Percentiles rank a stretch among this genome's conserved stretches.
Evolutionary conservation across 2,113 vertebrate species (phyloP).

Genomic region (Brachyhypopomus occidentalis): DNA sequence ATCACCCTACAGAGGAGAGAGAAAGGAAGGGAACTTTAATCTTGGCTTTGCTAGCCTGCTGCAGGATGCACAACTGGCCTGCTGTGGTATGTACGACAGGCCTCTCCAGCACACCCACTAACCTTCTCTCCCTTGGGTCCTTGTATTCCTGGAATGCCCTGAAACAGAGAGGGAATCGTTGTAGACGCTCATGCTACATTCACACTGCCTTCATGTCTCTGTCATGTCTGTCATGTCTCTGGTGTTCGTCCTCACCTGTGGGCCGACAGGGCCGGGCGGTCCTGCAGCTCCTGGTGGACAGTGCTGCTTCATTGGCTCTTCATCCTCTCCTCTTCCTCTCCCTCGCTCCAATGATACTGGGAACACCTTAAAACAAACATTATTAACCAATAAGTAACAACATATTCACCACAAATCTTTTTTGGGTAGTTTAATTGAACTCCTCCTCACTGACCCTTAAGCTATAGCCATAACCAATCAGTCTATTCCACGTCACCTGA

Average conservation of each 20-base stretch:
- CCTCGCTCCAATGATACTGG: slow-evolving; percentile 20
- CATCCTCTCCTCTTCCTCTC: slow-evolving; percentile 33
- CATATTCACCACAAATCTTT: no score
- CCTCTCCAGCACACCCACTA: background rate
- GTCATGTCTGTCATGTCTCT: no score
- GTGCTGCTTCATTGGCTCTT: slow-evolving; percentile 14
- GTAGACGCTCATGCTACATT: no score
- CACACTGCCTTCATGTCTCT: no score
- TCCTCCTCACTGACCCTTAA: no score
- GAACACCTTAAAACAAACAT: slow-evolving; percentile 14
- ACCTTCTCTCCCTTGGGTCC: slow-evolving; percentile 53
- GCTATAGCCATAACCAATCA: no score
- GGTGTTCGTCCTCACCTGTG: slow-evolving; percentile 74
- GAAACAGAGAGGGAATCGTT: background rate
- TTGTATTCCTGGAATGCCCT: slow-evolving; percentile 38
- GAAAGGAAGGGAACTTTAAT: background rate
- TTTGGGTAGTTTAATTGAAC: no score
- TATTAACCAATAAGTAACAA: background rate
- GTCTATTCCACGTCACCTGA: no score
- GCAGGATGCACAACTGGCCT: no score
- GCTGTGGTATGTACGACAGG: background rate
- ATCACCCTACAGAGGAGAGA: slow-evolving; percentile 36
- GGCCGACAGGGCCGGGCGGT: slow-evolving; percentile 74
- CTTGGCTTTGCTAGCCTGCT: no score
- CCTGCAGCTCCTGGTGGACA: slow-evolving; percentile 72